These are phyloP conservation scores for Thomomys bottae DNA, from an alignment of 2,113 vertebrate species.

Conservation along the genomic window DNA sequence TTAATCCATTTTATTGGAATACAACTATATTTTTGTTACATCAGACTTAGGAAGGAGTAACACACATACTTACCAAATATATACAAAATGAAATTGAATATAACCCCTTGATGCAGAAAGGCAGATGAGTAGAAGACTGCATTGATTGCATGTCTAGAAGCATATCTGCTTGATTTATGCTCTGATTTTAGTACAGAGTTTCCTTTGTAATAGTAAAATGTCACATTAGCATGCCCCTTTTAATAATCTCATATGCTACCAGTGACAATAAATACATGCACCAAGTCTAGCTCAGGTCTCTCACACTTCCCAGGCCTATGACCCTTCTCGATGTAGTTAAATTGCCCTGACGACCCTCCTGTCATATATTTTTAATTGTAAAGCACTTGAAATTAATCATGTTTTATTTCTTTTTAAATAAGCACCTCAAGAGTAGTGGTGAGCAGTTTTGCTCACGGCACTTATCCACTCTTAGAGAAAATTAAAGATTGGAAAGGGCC, in stretches of 20 bases:
- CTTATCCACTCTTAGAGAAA: slow-evolving; percentile 80
- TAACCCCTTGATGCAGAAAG: slow-evolving; percentile 59
- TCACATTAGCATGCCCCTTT: slow-evolving; percentile 84
- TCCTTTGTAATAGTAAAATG: slow-evolving; percentile 81
- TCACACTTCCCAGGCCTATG: neutral
- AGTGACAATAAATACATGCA: slow-evolving; percentile 56
- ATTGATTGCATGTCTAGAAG: slow-evolving; percentile 80
- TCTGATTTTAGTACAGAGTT: slow-evolving; percentile 83
- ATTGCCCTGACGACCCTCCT: slow-evolving; percentile 60
- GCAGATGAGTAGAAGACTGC: slow-evolving; percentile 76
- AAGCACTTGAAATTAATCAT: slow-evolving; percentile 81
- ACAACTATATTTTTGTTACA: slow-evolving; percentile 21
- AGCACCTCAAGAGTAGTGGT: slow-evolving; percentile 74
- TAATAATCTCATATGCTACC: slow-evolving; percentile 63
- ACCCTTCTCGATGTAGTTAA: slow-evolving; percentile 36
- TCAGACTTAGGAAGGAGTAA: slow-evolving; percentile 15
- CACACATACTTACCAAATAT: slow-evolving; percentile 54
- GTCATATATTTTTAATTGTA: slow-evolving; percentile 81
- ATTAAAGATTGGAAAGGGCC: slow-evolving; percentile 76
- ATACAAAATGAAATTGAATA: slow-evolving; percentile 46
- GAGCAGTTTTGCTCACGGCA: slow-evolving; percentile 73
- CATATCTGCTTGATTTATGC: slow-evolving; percentile 84
- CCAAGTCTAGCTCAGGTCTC: slow-evolving; percentile 41
- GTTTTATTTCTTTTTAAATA: slow-evolving; percentile 82
- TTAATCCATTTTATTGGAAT: slow-evolving; percentile 33